Percentiles rank a stretch among this genome's conserved stretches.
phyloP scores from a whole-genome alignment of 2,113 vertebrate genomes.

The zebrafish (Danio rerio) region DNA sequence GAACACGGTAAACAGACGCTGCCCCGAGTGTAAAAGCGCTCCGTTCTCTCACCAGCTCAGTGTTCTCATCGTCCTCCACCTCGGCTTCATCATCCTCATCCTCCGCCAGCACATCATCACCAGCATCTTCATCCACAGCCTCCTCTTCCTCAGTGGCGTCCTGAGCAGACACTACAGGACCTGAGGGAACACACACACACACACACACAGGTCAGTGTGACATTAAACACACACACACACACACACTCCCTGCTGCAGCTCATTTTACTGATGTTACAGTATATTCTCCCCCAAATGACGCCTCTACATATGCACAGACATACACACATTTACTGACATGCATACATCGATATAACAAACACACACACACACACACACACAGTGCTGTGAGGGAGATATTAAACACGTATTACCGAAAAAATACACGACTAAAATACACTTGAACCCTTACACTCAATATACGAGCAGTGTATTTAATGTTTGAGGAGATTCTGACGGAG shows the following conservation, averaged over 20 bases:
- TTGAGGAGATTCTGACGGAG: neutral
- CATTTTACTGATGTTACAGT: neutral
- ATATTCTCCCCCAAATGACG: too few species aligned
- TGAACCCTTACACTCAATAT: too few species aligned
- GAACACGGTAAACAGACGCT: too few species aligned
- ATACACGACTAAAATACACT: too few species aligned
- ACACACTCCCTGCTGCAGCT: too few species aligned
- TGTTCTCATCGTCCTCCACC: conserved; percentile 95
- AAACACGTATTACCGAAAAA: too few species aligned
- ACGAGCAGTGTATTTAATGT: neutral
- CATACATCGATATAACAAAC: too few species aligned
- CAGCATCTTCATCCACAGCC: conserved; percentile 86
- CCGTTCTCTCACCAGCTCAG: conserved; percentile 76
- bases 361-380: too few species aligned
- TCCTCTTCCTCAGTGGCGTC: conserved; percentile 97
- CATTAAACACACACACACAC: neutral
- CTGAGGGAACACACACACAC: conserved; percentile 52
- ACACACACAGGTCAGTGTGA: neutral
- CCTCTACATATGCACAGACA: too few species aligned
- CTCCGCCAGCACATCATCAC: conserved; percentile 89
- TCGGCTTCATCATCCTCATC: conserved; percentile 98
- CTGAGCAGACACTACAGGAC: conserved; percentile 81
- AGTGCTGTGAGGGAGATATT: too few species aligned
- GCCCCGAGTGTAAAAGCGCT: too few species aligned
- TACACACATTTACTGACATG: too few species aligned